Conservation (phyloP, 30 jellyfish, hydroid and myxozoan genomes). For the Aurelia sp. region DNA sequence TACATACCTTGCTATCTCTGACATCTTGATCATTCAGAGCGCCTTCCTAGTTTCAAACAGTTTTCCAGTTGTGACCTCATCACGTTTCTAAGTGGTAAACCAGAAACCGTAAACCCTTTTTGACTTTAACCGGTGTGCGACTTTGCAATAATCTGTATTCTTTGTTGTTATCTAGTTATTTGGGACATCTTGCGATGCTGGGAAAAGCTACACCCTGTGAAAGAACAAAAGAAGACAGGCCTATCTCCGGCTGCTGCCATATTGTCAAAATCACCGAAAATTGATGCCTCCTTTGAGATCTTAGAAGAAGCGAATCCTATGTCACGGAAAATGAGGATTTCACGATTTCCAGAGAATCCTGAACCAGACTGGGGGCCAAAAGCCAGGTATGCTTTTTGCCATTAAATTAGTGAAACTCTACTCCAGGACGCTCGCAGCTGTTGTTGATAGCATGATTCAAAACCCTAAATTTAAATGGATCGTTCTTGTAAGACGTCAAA, state of each 20-base stretch:
- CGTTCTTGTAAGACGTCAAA: no score
- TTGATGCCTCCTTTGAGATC: conserved; percentile 72
- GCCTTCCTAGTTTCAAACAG: no score
- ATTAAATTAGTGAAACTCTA: background rate
- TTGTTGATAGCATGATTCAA: no score
- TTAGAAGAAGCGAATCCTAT: conserved; percentile 81
- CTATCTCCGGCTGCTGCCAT: conserved; percentile 78
- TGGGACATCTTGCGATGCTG: conserved; percentile 95
- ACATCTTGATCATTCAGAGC: no score
- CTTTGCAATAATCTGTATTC: background rate
- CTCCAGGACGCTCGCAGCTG: background rate
- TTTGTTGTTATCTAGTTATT: conserved; percentile 50
- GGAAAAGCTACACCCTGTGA: conserved; percentile 92
- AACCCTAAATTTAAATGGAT: no score
- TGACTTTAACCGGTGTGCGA: no score
- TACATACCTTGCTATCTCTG: no score
- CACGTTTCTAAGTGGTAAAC: no score
- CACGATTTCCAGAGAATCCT: conserved; percentile 90
- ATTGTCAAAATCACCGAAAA: conserved; percentile 68
- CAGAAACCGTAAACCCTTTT: no score
- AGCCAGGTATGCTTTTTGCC: conserved; percentile 74
- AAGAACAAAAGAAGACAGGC: conserved; percentile 49
- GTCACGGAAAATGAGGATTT: conserved; percentile 65
- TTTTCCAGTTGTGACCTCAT: no score
- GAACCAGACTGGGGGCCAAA: conserved; percentile 97